Conservation (phyloP, 2,888 invertebrate genomes). For the Suillia variegata region DNA sequence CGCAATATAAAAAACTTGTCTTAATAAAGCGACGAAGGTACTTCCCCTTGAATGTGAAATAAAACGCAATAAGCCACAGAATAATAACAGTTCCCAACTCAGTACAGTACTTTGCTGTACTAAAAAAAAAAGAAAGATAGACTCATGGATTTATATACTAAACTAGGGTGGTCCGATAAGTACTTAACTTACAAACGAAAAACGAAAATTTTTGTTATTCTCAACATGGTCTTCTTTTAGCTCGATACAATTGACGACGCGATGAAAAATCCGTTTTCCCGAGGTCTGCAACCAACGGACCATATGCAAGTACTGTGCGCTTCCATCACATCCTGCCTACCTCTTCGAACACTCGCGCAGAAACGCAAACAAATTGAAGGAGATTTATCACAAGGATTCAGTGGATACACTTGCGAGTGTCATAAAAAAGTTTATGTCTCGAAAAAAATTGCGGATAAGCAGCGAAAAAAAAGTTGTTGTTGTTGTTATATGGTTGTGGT, state of each 20-base stretch:
- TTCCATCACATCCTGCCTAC: too few relatives aligned
- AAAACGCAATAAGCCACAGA: constrained; percentile 46
- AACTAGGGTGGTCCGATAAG: too few relatives aligned
- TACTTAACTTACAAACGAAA: too few relatives aligned
- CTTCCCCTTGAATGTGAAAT: constrained; percentile 34
- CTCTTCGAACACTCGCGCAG: not conserved
- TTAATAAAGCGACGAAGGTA: constrained; percentile 36
- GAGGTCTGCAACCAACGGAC: too few relatives aligned
- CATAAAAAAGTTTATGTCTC: constrained; percentile 57
- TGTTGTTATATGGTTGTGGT: too few relatives aligned
- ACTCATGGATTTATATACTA: too few relatives aligned
- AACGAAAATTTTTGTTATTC: too few relatives aligned
- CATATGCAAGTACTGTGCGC: too few relatives aligned
- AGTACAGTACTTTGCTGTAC: too few relatives aligned
- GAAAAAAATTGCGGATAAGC: constrained; percentile 49
- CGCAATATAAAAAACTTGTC: constrained; percentile 42
- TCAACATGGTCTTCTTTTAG: too few relatives aligned
- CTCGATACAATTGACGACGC: too few relatives aligned
- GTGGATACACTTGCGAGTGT: constrained; percentile 41
- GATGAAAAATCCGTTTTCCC: too few relatives aligned
- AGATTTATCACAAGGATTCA: constrained; percentile 51
- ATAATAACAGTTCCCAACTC: constrained; percentile 27
- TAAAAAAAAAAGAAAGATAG: constrained; percentile 1
- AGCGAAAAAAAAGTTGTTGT: constrained; percentile 27
- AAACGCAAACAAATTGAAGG: constrained; percentile 53